Percentiles rank a stretch among this genome's conserved stretches.
phyloP scores from a whole-genome alignment of 2,888 invertebrate genomes.

The Tiliacea aurago region DNA sequence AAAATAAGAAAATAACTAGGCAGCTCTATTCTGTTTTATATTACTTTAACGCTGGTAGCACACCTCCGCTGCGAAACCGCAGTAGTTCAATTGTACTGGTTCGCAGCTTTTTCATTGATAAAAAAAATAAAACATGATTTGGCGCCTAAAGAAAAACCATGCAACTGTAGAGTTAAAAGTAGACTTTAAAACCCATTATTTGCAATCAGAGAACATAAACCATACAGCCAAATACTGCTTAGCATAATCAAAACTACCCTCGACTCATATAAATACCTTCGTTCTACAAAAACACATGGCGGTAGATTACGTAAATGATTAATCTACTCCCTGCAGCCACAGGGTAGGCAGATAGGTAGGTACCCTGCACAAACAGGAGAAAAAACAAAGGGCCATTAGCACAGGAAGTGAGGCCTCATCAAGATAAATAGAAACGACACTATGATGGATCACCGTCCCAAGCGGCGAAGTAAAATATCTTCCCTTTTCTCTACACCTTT shows the following conservation, averaged over 20 bases:
- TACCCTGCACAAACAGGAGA: slow-evolving; percentile 54
- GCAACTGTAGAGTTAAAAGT: too few species aligned
- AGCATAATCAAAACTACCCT: neutral
- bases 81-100: too few species aligned
- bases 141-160: too few species aligned
- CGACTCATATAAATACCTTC: neutral
- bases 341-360: slow-evolving; percentile 14
- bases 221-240: neutral
- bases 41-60: too few species aligned
- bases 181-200: neutral
- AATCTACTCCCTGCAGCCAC: slow-evolving; percentile 34
- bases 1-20: too few species aligned
- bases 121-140: too few species aligned
- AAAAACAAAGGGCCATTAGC: slow-evolving; percentile 85
- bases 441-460: slow-evolving; percentile 86
- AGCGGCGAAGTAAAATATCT: slow-evolving; percentile 70
- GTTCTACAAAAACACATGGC: slow-evolving; percentile 11
- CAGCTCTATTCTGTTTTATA: too few species aligned
- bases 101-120: too few species aligned
- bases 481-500: slow-evolving; percentile 67
- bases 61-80: too few species aligned
- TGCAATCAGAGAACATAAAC: neutral
- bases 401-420: slow-evolving; percentile 86
- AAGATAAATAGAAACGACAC: slow-evolving; percentile 89
- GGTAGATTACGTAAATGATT: slow-evolving; percentile 44